Evolutionary conservation across 2,888 invertebrate genomes (phyloP).

Genomic region (Diabrotica balteata): DNA sequence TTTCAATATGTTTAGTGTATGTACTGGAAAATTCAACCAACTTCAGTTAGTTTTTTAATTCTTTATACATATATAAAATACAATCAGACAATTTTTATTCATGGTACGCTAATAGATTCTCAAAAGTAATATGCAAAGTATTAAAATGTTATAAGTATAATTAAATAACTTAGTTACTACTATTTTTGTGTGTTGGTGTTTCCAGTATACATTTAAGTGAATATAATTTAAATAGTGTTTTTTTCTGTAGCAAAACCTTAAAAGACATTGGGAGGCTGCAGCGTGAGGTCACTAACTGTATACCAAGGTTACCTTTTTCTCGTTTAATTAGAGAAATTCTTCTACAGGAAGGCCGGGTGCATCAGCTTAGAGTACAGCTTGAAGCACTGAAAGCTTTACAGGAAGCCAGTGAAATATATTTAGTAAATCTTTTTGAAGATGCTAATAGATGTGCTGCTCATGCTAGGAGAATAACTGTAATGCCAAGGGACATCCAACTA

Average conservation of each 20-base stretch:
- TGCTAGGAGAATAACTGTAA: conserved; percentile 61
- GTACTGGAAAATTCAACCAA: no score
- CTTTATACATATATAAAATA: no score
- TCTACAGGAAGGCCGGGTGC: conserved; percentile 37
- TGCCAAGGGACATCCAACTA: conserved; percentile 60
- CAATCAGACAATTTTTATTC: no score
- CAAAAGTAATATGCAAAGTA: no score
- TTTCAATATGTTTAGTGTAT: no score
- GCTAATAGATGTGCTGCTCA: conserved; percentile 59
- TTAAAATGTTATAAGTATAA: no score
- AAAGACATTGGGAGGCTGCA: conserved; percentile 52
- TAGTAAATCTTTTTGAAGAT: conserved; percentile 63
- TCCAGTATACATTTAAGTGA: no score
- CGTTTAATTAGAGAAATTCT: conserved; percentile 61
- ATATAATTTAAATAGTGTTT: no score
- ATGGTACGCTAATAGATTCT: no score
- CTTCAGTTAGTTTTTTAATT: no score
- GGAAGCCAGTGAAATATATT: conserved; percentile 62
- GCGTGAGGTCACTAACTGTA: conserved; percentile 49
- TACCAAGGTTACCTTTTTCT: conserved; percentile 60
- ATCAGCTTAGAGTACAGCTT: conserved; percentile 50
- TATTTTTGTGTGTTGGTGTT: no score
- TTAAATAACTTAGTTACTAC: no score
- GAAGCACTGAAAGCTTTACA: conserved; percentile 62
- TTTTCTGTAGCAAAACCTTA: conserved; percentile 13